These are phyloP conservation scores for Reticulitermes speratus DNA, from an alignment of 1,140 invertebrate species.

Conservation along the genomic window DNA sequence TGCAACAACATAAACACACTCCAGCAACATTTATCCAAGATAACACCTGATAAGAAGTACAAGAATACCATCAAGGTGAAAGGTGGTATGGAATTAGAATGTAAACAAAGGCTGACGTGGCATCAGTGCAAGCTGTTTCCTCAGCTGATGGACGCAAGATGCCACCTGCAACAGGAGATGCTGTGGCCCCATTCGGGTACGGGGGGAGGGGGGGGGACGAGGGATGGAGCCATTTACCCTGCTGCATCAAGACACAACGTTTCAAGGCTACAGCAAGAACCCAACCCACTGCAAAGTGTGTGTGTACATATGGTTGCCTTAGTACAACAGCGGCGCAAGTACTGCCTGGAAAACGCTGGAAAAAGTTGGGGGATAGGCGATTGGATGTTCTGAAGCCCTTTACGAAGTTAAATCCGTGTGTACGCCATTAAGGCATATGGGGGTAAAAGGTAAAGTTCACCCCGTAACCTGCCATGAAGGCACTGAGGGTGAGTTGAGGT, in stretches of 20 bases:
- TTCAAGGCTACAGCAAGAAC: not conserved
- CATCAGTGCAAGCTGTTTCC: not conserved
- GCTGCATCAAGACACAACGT: not conserved
- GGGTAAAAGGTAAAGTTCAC: too few species aligned
- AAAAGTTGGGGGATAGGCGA: too few species aligned
- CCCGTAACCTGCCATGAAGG: too few species aligned
- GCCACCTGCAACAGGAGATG: slow-evolving; percentile 3
- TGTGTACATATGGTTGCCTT: not conserved
- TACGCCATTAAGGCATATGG: too few species aligned
- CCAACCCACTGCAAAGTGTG: slow-evolving; percentile 2
- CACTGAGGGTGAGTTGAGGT: too few species aligned
- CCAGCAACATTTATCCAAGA: not conserved
- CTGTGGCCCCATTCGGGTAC: not conserved
- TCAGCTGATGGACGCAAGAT: not conserved
- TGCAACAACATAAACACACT: not conserved
- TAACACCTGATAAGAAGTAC: not conserved
- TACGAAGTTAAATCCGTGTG: too few species aligned
- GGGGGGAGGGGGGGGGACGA: too few species aligned
- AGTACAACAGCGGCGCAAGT: not conserved
- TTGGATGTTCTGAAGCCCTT: too few species aligned
- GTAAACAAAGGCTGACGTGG: not conserved
- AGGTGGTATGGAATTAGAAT: not conserved
- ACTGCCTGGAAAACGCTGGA: too few species aligned
- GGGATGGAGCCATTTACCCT: slow-evolving; percentile 2
- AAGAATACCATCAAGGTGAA: not conserved